Percentiles rank a stretch among this genome's conserved stretches.
These are phyloP conservation scores for Lepilemur septentrionalis DNA, from an alignment of 2,797 vertebrate species.

Conservation along the genomic window DNA sequence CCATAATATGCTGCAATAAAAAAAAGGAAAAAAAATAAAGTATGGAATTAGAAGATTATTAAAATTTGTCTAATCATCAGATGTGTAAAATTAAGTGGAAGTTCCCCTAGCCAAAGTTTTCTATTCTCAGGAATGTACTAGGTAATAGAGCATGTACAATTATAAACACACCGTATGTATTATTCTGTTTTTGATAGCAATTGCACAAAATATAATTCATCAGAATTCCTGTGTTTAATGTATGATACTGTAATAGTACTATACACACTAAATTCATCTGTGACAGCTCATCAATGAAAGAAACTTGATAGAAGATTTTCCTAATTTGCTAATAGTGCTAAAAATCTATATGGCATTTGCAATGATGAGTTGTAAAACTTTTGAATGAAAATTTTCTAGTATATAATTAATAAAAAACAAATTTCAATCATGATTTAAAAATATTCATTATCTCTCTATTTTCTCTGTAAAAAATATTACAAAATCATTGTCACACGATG, in stretches of 20 bases:
- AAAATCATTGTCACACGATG: not conserved
- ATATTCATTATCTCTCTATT: not conserved
- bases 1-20: too few relatives aligned
- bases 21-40: too few relatives aligned
- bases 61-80: not conserved
- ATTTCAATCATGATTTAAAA: not conserved
- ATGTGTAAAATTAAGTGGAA: not conserved
- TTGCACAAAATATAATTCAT: not conserved
- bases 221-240: not conserved
- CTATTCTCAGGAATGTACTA: not conserved
- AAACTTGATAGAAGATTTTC: not conserved
- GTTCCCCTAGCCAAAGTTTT: not conserved
- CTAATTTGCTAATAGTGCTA: not conserved
- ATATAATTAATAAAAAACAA: not conserved
- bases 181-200: not conserved
- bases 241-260: not conserved
- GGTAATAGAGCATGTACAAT: not conserved
- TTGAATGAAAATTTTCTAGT: not conserved
- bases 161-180: not conserved
- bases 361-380: not conserved
- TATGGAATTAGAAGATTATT: not conserved
- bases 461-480: not conserved
- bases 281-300: not conserved
- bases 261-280: not conserved
- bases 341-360: not conserved